A percentile compares a stretch with the other conserved stretches of the same genome.
phyloP scores from a whole-genome alignment of 2,113 vertebrate species.

The Numenius arquata region DNA sequence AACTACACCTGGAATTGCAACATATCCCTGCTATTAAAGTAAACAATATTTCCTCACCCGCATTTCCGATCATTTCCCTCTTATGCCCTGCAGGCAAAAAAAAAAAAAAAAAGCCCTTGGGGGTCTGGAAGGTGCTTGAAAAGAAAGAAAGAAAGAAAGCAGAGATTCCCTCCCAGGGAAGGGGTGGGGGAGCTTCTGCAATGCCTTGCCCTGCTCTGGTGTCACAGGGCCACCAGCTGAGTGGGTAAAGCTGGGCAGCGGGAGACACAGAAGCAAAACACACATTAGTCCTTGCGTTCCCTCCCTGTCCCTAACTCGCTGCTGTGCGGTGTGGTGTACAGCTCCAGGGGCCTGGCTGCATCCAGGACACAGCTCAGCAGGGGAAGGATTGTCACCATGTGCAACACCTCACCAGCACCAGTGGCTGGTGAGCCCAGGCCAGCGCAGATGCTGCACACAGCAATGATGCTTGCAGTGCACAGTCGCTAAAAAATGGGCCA shows the following conservation, averaged over 20 bases:
- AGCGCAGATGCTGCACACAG: rapidly evolving
- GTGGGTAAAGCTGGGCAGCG: rapidly evolving
- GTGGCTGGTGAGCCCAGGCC: neutral
- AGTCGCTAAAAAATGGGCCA: neutral
- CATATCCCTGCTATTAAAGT: neutral
- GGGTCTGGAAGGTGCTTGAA: neutral
- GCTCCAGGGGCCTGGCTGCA: neutral
- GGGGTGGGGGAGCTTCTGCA: neutral
- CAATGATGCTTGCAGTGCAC: rapidly evolving
- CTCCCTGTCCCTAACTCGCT: rapidly evolving
- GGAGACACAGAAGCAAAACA: neutral
- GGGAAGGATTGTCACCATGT: no score
- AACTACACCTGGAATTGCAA: neutral
- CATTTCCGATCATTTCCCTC: neutral
- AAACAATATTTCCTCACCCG: neutral
- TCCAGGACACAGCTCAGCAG: neutral
- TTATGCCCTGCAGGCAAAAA: neutral
- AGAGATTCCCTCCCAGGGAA: rapidly evolving
- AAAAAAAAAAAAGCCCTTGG: neutral
- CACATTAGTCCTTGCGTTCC: neutral
- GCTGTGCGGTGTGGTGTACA: rapidly evolving
- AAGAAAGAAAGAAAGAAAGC: neutral
- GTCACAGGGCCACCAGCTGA: neutral
- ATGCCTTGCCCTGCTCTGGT: neutral
- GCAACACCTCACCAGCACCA: neutral